Base-by-base conservation (phyloP, 2,888 invertebrate species). In the Ochlodes sylvanus region DNA sequence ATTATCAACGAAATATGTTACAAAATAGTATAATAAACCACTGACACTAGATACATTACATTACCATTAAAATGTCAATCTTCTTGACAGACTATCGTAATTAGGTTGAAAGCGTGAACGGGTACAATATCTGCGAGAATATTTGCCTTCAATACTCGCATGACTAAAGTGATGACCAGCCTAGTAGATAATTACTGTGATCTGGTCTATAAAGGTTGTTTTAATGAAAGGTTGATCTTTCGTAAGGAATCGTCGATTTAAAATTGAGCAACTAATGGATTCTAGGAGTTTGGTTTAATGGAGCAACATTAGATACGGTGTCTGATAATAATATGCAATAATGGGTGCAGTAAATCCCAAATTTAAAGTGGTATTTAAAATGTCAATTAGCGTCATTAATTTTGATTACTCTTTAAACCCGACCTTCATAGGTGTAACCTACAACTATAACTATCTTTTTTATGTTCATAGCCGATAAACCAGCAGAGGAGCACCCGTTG, bases 191-290 rank as follows among this genome's bases (percentile, higher is more conserved):
- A 62, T 62, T 62, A 62, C 34, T 52, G 34, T 61, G 61, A 61
- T 50, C 34, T 50, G 15, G 12, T 50, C 44, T 19, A 34, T 34
- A 61, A 34, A 61, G 47, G 61, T 50, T 50, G 38, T 7, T 54
- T 12, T 60, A 32, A 60, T 47, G 60, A 60, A 60, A 44, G 50
- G 50, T 50, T 50, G 10, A 1, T 50, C 34, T 61, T 50, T 61
- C 50, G 17, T 61, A 61, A 61, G 34, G 42, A 42, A 44, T 47
- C 17, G 32, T 32, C 60, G 14, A 47, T 61, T 61, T 61, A 32
- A 27, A 21, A 34, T 61, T 61, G 61, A 34, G 61, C 61, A 61
- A 61, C 32, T 41, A 62, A 61, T 61, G 50, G 61, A 50, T 61
- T 32, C 61, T 61, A 47, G 34, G 34, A 42, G 60, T 47, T 52